Evolutionary conservation across 2,888 invertebrate genomes (phyloP), one percentile per base, ranked within the genome.

Genomic region (Hyposoter dolosus): DNA sequence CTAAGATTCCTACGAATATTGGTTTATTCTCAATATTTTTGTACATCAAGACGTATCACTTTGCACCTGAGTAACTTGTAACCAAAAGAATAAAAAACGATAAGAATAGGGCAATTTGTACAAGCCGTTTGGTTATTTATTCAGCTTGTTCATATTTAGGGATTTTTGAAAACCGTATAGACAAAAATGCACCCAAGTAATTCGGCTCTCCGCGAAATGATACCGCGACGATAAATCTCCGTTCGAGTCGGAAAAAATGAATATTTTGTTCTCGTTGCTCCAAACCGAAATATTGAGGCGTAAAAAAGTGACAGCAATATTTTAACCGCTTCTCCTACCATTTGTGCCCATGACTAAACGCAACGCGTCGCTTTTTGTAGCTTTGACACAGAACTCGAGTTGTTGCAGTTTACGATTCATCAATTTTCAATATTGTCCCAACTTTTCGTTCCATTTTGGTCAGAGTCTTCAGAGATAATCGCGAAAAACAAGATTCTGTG

Each of bases 21-120:
- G 43, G 60, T 82, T 78, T 65, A 82, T 85, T 60, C 47, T 79
- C 82, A 74, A 78, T 78, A 69, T 72, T 47, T 82, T 85, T 79
- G 85, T 85, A 85, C 82, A 85, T 71, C 47, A 75, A 79, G 19
- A 35, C 43, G 23, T 75, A 85, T 76, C 56, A 71, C 82, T 78
- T 82, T 45, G 65, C 53, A 85, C 43, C 43, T 63, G 63, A 75
- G 53, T 56, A 79, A 50, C 65, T 72, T 47, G 71, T 80, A 65
- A 85, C 79, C 53, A 15, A 79, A 83, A 43, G 28, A 69, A 60
- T 35, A 47, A 50, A 28, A 32, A 28, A 75, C 40, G 50, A 15
- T 53, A 45, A 69, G 45, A 80, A 65, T 35, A 3, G 1, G 12
- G 23, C 23, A n/a, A 68, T 23, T 15, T 43, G 17, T 53, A 23